These are phyloP conservation scores for Dioctria linearis DNA, from an alignment of 2,888 invertebrate species.

Conservation along the genomic window DNA sequence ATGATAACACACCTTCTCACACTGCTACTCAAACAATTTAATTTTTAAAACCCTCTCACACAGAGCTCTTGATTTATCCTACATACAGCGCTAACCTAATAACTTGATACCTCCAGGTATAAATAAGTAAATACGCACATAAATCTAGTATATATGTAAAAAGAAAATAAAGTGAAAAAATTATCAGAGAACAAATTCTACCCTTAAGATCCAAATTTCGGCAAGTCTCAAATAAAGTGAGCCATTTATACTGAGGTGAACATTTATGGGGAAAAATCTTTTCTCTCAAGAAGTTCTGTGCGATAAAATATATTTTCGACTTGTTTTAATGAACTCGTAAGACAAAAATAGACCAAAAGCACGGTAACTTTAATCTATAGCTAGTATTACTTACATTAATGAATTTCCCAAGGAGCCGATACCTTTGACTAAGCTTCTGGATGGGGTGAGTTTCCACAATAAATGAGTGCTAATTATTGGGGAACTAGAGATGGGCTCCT, in stretches of 20 bases:
- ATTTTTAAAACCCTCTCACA: too few relatives aligned
- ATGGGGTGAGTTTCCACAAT: slow-evolving; percentile 25
- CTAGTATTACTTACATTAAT: slow-evolving; percentile 36
- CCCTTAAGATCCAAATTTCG: neutral
- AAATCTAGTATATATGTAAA: too few relatives aligned
- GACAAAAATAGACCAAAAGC: neutral
- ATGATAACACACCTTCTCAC: too few relatives aligned
- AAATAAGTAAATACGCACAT: too few relatives aligned
- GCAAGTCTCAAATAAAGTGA: neutral
- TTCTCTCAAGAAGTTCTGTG: neutral
- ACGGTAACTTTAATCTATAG: slow-evolving; percentile 42
- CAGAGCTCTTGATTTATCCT: too few relatives aligned
- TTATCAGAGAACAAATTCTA: neutral
- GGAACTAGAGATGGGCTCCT: too few relatives aligned
- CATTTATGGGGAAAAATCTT: neutral
- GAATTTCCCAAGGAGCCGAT: slow-evolving; percentile 36
- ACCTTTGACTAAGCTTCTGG: slow-evolving; percentile 8
- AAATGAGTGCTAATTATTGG: slow-evolving; percentile 38
- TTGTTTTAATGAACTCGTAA: slow-evolving; percentile 23
- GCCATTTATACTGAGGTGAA: neutral
- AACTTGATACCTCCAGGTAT: too few relatives aligned
- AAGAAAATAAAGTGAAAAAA: too few relatives aligned
- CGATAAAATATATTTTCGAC: slow-evolving; percentile 12
- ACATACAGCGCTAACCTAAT: too few relatives aligned
- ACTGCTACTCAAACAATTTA: too few relatives aligned